Evolutionary conservation across 1,140 invertebrate genomes (phyloP).

Genomic region (Drosophila sulfurigaster): DNA sequence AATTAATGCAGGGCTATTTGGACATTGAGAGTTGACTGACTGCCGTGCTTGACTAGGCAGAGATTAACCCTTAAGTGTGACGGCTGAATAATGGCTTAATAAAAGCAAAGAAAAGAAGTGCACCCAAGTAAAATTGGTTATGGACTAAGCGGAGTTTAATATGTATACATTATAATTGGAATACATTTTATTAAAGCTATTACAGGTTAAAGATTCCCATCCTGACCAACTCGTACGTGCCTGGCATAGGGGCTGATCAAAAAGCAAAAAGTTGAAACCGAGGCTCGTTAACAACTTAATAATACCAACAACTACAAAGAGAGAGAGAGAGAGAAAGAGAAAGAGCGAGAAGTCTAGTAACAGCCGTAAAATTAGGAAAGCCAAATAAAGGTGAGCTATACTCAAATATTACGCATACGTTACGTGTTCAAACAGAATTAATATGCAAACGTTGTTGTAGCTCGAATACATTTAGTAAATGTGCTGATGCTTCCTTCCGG

Average conservation of each 20-base stretch:
- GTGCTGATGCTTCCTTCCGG: slow-evolving; percentile 49
- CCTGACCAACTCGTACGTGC: slow-evolving; percentile 40
- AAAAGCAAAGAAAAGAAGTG: neutral
- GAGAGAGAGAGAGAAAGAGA: neutral
- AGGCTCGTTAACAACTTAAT: slow-evolving; percentile 61
- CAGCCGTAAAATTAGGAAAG: slow-evolving; percentile 40
- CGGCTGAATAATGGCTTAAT: neutral
- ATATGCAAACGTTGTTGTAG: slow-evolving; percentile 71
- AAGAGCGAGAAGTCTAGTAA: neutral
- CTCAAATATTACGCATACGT: slow-evolving; percentile 51
- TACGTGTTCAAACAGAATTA: slow-evolving; percentile 54
- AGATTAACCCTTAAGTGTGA: neutral
- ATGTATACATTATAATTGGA: neutral
- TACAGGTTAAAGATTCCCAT: slow-evolving; percentile 56
- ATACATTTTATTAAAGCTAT: slow-evolving; percentile 12
- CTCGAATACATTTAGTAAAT: slow-evolving; percentile 63
- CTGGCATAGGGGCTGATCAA: slow-evolving; percentile 52
- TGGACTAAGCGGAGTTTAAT: neutral
- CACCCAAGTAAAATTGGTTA: neutral
- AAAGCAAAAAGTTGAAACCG: slow-evolving; percentile 11
- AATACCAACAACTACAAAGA: slow-evolving; percentile 26
- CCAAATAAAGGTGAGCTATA: slow-evolving; percentile 29
- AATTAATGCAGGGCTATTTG: slow-evolving; percentile 55
- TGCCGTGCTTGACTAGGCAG: slow-evolving; percentile 11
- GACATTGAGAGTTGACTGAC: slow-evolving; percentile 25